phyloP scores from a whole-genome alignment of 2,113 vertebrate species.

The Microtus ochrogaster region DNA sequence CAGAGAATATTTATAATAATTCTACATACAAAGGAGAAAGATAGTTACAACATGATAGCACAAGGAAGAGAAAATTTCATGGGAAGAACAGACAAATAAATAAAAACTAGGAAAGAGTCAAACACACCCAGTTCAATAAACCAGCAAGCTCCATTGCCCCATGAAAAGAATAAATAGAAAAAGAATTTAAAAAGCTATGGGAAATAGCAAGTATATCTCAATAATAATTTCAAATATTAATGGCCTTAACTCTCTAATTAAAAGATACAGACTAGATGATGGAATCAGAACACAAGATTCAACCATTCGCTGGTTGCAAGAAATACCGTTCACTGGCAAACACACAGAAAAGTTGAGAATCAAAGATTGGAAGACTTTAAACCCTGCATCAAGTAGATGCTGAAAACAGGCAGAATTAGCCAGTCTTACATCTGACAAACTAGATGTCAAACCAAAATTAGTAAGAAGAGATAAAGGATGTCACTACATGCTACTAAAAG shows the following conservation, averaged over 20 bases:
- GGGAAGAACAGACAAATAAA: background rate
- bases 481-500: background rate
- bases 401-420: background rate
- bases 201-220: background rate
- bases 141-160: background rate
- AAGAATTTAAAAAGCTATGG: background rate
- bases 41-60: background rate
- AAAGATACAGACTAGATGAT: background rate
- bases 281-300: background rate
- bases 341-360: background rate
- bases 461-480: background rate
- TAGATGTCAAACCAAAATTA: background rate
- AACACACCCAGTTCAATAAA: background rate
- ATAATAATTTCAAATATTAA: background rate
- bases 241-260: background rate
- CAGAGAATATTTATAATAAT: background rate
- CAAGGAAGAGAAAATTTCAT: background rate
- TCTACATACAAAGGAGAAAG: background rate
- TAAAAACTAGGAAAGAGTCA: background rate
- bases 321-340: background rate
- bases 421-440: background rate
- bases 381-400: background rate
- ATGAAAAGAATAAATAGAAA: background rate
- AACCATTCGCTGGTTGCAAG: background rate
- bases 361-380: no score